phyloP scores from a whole-genome alignment of 2,113 vertebrate species.

The Ciconia maguari region DNA sequence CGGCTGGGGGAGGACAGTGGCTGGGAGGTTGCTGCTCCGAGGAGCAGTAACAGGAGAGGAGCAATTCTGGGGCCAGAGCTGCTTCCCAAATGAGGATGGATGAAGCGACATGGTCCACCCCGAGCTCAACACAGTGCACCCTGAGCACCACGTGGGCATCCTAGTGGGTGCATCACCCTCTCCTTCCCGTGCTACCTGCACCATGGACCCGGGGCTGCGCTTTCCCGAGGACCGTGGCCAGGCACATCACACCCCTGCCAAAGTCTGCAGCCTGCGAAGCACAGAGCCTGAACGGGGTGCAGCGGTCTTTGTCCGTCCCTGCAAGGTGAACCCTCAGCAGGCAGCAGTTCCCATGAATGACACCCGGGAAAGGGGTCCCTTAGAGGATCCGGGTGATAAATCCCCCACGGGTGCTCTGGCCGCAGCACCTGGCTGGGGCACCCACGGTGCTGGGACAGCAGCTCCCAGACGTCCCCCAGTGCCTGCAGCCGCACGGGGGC shows the following conservation, averaged over 20 bases:
- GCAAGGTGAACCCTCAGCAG: background rate
- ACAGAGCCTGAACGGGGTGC: background rate
- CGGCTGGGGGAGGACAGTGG: background rate
- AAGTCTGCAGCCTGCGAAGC: rapidly evolving
- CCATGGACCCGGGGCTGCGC: background rate
- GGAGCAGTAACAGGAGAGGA: background rate
- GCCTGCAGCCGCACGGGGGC: rapidly evolving
- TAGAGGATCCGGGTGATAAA: background rate
- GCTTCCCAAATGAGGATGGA: background rate
- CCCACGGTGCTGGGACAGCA: background rate
- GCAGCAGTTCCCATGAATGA: background rate
- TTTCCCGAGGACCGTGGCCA: background rate
- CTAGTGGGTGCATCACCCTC: background rate
- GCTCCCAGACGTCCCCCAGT: background rate
- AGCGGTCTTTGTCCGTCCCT: background rate
- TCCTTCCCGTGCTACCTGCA: background rate
- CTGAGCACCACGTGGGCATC: rapidly evolving
- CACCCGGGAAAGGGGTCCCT: background rate
- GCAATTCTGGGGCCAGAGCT: background rate
- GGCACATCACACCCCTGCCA: background rate
- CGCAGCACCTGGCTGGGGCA: background rate
- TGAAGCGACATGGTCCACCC: background rate
- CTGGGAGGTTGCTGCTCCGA: rapidly evolving
- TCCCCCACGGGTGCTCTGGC: background rate
- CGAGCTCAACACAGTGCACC: background rate